These are phyloP conservation scores for Cydia fagiglandana DNA, from an alignment of 1,140 invertebrate species.

Conservation along the genomic window DNA sequence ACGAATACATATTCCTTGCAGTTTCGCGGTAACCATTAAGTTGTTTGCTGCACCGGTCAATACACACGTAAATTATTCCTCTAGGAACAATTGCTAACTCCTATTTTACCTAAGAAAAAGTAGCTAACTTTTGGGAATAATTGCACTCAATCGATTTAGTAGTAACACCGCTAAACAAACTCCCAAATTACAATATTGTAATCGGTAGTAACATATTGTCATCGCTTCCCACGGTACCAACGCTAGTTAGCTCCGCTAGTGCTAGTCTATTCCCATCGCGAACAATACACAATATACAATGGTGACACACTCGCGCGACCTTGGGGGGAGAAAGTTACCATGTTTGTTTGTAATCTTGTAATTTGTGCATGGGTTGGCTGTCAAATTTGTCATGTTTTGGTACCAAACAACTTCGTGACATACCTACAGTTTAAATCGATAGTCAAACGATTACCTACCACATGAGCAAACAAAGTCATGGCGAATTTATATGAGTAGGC, in stretches of 20 bases:
- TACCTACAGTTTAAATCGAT: neutral
- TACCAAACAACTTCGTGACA: conserved; percentile 12
- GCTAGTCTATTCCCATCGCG: conserved; percentile 14
- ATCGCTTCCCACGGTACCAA: conserved; percentile 8
- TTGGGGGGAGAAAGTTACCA: conserved; percentile 14
- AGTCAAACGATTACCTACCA: neutral
- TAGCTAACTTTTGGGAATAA: neutral
- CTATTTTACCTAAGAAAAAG: no score
- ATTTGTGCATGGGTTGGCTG: conserved; percentile 11
- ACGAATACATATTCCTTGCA: neutral
- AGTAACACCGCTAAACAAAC: neutral
- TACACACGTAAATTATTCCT: neutral
- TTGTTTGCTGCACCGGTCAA: neutral
- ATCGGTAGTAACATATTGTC: neutral
- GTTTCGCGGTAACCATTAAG: conserved; percentile 6
- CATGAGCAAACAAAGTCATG: neutral
- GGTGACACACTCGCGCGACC: conserved; percentile 31
- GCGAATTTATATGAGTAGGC: neutral
- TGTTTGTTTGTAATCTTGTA: neutral
- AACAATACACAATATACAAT: conserved; percentile 29
- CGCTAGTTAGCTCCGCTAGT: conserved; percentile 10
- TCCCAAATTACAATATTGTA: neutral
- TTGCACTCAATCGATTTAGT: neutral
- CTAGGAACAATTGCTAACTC: neutral
- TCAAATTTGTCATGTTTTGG: neutral